Evolutionary conservation across 2,888 invertebrate genomes (phyloP).

Genomic region (Creontiades dilutus): DNA sequence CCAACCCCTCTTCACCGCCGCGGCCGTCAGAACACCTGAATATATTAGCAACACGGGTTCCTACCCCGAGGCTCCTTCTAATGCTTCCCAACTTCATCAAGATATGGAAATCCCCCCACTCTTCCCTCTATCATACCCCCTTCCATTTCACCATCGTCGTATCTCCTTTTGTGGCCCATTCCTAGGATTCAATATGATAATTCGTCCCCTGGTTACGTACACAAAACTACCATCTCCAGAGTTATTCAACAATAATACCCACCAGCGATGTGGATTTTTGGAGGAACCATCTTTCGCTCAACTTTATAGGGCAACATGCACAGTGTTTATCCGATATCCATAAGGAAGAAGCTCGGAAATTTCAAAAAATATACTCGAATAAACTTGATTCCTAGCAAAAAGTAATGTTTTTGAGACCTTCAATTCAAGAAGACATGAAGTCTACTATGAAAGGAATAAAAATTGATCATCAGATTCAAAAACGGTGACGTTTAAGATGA

Average conservation of each 20-base stretch:
- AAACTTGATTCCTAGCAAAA: too few species aligned
- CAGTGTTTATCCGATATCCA: too few species aligned
- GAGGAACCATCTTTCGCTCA: neutral
- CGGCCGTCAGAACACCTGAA: conserved; percentile 66
- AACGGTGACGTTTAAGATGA: too few species aligned
- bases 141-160: neutral
- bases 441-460: too few species aligned
- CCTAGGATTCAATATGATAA: conserved; percentile 57
- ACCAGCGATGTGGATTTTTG: neutral
- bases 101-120: conserved; percentile 59
- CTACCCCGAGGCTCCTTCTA: conserved; percentile 53
- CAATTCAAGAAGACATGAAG: too few species aligned
- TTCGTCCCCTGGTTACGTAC: conserved; percentile 37
- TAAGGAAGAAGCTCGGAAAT: too few species aligned
- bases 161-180: conserved; percentile 56
- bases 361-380: too few species aligned
- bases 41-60: conserved; percentile 70
- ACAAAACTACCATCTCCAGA: conserved; percentile 34
- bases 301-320: neutral
- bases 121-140: neutral
- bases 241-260: conserved; percentile 45
- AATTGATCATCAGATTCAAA: too few species aligned
- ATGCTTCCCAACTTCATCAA: conserved; percentile 72
- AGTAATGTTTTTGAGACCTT: too few species aligned
- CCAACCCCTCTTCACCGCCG: neutral